A percentile compares a stretch with the other conserved stretches of the same genome.
Conservation (phyloP, 2,888 invertebrate species). For the Scrobipalpa costella region DNA sequence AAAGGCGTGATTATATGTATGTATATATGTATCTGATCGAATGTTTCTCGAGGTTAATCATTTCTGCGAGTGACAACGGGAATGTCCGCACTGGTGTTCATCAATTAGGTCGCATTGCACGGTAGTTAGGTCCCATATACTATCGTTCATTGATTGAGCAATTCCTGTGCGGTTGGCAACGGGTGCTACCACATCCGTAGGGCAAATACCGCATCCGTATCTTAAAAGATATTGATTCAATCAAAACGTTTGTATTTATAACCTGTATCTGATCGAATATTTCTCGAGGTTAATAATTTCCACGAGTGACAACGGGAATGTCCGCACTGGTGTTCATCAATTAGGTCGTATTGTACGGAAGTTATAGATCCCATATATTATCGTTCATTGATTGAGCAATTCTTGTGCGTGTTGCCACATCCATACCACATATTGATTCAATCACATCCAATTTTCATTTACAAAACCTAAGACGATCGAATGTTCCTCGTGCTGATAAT, state of each 20-base stretch:
- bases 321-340: slow-evolving; percentile 48
- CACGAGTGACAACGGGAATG: background rate
- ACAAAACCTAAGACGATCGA: too few relatives aligned
- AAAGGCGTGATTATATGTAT: too few relatives aligned
- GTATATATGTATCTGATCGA: too few relatives aligned
- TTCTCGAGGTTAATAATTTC: background rate
- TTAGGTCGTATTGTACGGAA: slow-evolving; percentile 60
- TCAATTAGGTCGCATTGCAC: slow-evolving; percentile 65
- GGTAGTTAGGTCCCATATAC: slow-evolving; percentile 56
- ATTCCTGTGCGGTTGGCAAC: slow-evolving; percentile 42
- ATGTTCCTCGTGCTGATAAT: background rate
- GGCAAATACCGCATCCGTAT: too few relatives aligned
- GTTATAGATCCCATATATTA: slow-evolving; percentile 58
- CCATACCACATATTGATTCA: too few relatives aligned
- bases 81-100: slow-evolving; percentile 32
- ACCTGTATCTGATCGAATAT: too few relatives aligned
- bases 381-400: slow-evolving; percentile 62
- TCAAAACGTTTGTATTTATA: too few relatives aligned
- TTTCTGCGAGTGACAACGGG: background rate
- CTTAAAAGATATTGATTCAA: too few relatives aligned
- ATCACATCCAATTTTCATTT: too few relatives aligned
- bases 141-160: slow-evolving; percentile 62
- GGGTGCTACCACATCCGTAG: too few relatives aligned
- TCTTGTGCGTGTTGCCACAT: slow-evolving; percentile 38
- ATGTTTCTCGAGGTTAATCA: too few relatives aligned